Evolutionary conservation across 2,888 invertebrate genomes (phyloP), one percentile per base, ranked within the genome.

Genomic region (Ichneumoninae sp.): DNA sequence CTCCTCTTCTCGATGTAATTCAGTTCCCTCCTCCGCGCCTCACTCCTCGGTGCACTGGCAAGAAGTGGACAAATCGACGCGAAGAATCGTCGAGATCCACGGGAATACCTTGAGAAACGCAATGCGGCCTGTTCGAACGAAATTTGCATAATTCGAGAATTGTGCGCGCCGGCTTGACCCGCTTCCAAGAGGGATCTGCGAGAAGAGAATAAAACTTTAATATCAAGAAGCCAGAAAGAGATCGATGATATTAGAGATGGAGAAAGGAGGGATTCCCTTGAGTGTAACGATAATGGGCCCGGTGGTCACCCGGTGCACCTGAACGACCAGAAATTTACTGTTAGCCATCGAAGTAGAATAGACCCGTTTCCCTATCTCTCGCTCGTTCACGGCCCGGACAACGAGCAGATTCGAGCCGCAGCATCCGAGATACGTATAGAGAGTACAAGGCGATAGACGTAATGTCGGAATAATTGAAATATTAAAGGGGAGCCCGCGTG

Each of bases 241-340:
- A 69, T 40, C 57, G 68, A 87, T 13, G 80, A 78, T 73, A 57
- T n/a, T 16, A 47, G 13, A 40, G 66, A 16, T 10, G 19, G 22
- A 66, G 33, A 19, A 47, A 40, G 65, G 69, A 52, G 44, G 47
- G 44, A 71, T 73, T 78, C 78, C 66, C 78, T 78, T 40, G 70
- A 83, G 63, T 68, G 75, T 79, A 79, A 81, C 70, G 78, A 81
- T 83, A 84, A 83, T 75, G 85, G 88, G 87, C 85, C 90, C 74
- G 87, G 85, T 85, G 87, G 83, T 83, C 80, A 78, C 82, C 83
- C 66, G 73, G 87, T 66, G 87, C 89, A 88, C 86, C 88, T 68
- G 71, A 71, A 63, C 66, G 71, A 54, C 16, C 44, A 57, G 30
- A 57, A 47, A 26, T 74, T 22, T 10, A 54, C 36, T 13, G 60